These are phyloP conservation scores for Drosophila seguyi DNA, from an alignment of 1,140 invertebrate species.

Conservation along the genomic window DNA sequence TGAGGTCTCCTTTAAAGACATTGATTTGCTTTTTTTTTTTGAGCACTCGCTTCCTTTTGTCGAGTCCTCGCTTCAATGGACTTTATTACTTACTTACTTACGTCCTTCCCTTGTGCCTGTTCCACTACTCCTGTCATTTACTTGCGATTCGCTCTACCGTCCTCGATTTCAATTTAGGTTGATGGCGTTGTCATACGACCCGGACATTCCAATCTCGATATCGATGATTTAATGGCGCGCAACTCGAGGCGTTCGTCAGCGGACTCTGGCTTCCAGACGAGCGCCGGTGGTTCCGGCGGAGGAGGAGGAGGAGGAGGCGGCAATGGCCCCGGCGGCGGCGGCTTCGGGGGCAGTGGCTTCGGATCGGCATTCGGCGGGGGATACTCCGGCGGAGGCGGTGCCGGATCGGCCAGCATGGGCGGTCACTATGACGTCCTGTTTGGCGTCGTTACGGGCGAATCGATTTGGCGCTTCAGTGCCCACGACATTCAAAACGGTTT, in stretches of 20 bases:
- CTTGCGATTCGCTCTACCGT: constrained; percentile 44
- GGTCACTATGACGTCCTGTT: constrained; percentile 92
- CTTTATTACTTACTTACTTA: constrained; percentile 73
- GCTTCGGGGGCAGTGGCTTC: constrained; percentile 20
- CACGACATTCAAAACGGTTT: constrained; percentile 95
- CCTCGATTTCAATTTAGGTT: constrained; percentile 84
- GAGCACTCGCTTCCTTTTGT: constrained; percentile 18
- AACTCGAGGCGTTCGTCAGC: constrained; percentile 79
- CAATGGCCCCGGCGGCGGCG: constrained; percentile 16
- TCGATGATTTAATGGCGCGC: constrained; percentile 87
- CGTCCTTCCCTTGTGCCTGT: constrained; percentile 19
- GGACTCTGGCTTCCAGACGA: constrained; percentile 63
- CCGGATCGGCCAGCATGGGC: constrained; percentile 52
- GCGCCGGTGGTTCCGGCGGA: constrained; percentile 33
- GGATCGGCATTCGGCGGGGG: constrained; percentile 63
- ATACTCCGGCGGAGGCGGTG: constrained; percentile 58
- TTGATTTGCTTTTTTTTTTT: constrained; percentile 19
- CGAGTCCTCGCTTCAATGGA: constrained; percentile 43
- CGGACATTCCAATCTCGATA: constrained; percentile 86
- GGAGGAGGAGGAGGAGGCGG: too few relatives aligned
- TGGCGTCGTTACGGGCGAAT: constrained; percentile 93
- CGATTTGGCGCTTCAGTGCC: constrained; percentile 92
- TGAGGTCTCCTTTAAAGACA: constrained; percentile 11
- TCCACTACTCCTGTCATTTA: constrained; percentile 46
- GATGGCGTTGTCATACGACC: constrained; percentile 85